phyloP scores from a whole-genome alignment of 2,888 invertebrate genomes.

The Nipponacmea schrenckii region DNA sequence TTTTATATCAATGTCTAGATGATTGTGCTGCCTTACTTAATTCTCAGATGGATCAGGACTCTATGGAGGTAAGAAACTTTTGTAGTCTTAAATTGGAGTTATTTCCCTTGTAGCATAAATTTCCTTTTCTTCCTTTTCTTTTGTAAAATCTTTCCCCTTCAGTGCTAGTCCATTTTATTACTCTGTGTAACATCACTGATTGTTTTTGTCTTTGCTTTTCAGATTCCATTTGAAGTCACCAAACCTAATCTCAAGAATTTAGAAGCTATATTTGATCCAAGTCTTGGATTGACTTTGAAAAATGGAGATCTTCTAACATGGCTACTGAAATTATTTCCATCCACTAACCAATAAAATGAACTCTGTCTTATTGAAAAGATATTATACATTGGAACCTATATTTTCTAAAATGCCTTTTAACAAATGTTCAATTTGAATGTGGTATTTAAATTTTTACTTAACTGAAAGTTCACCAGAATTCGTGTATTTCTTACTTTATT shows the following conservation, averaged over 20 bases:
- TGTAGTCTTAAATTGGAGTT: too few relatives aligned
- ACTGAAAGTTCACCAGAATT: too few relatives aligned
- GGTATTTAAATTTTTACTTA: slow-evolving; percentile 10
- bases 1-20: slow-evolving; percentile 56
- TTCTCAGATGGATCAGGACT: slow-evolving; percentile 19
- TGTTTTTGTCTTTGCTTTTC: slow-evolving; percentile 25
- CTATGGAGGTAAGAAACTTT: background rate
- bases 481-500: too few relatives aligned
- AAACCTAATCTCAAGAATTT: slow-evolving; percentile 53
- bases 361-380: background rate
- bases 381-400: too few relatives aligned
- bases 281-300: slow-evolving; percentile 56
- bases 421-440: too few relatives aligned
- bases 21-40: slow-evolving; percentile 46
- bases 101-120: too few relatives aligned
- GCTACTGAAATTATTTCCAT: slow-evolving; percentile 48
- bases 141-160: too few relatives aligned
- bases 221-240: slow-evolving; percentile 63
- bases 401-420: too few relatives aligned
- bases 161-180: too few relatives aligned
- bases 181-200: too few relatives aligned
- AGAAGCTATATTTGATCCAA: slow-evolving; percentile 63
- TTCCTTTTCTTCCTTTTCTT: too few relatives aligned
- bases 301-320: slow-evolving; percentile 51
- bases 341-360: background rate